A percentile compares a stretch with the other conserved stretches of the same genome.
Evolutionary conservation across 1,140 invertebrate species (phyloP).

Genomic region (Yoshiicerus persimilis): DNA sequence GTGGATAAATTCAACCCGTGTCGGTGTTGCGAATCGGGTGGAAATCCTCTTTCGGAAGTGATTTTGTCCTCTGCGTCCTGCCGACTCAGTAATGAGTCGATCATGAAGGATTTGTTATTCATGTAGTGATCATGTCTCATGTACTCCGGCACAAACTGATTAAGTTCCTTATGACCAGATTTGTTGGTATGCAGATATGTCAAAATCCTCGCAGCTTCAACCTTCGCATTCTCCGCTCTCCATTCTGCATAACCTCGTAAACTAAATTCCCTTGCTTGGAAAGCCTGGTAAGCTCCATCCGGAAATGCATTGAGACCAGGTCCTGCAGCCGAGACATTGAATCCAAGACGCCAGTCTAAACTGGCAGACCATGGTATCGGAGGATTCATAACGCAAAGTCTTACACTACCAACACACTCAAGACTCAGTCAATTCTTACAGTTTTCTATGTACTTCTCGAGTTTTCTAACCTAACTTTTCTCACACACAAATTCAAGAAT

Average conservation of each 20-base stretch:
- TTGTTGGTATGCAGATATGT: background rate
- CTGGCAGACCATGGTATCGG: background rate
- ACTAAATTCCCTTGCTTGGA: background rate
- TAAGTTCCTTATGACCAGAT: background rate
- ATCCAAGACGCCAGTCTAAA: background rate
- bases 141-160: background rate
- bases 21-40: background rate
- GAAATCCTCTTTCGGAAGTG: background rate
- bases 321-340: background rate
- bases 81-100: background rate
- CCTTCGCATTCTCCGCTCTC: background rate
- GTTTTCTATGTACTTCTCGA: too few relatives aligned
- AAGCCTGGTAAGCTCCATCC: background rate
- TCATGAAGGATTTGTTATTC: background rate
- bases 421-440: too few relatives aligned
- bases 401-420: too few relatives aligned
- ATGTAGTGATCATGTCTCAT: background rate
- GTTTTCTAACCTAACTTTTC: too few relatives aligned
- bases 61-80: background rate
- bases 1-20: background rate
- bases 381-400: too few relatives aligned
- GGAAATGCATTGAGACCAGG: background rate
- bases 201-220: background rate
- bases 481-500: too few relatives aligned
- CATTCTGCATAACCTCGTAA: background rate